Base-by-base conservation (phyloP, 1,140 invertebrate species). In the Meloidogyne floridensis region DNA sequence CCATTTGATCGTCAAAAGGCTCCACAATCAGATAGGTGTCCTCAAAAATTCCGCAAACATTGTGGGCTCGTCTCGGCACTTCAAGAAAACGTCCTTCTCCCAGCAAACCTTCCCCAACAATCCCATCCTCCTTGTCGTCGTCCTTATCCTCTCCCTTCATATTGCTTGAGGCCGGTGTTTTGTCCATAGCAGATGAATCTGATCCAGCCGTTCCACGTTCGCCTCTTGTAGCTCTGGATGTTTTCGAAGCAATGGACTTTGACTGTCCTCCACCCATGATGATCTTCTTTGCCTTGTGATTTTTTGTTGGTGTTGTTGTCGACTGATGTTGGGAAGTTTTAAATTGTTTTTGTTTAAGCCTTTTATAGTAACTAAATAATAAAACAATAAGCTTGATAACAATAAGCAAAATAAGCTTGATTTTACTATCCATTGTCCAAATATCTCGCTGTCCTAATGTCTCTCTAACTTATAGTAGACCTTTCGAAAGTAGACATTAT, bases 51-150 rank as follows among this genome's bases (percentile, higher is more conserved):
- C 75, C 75, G 15, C 43, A 76, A 15, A 76, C 11, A 47, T 76
- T 76, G 43, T 76, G 75, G 13, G 75, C 75, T 20, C 75, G 42
- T 56, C 59, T 18, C 13, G 75, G 75, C 11, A 76, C 43, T 65
- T 65, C 59, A 4, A 65, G 15, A 65, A 65, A 65, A 65, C 59
- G 59, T 65, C 32, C 32, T 65, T 65, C 59, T 65, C 59, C 59
- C n/a, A 65, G 59, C 59, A 65, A 65, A 6, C 59, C 59, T 65
- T 65, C 59, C 15, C 59, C 59, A 7, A 65, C 59, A 65, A 65
- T 65, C n/a, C 59, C 59, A n/a, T n/a, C 5, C 3, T 65, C 59
- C 2, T 65, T 7, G 0, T 65, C 59, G 5, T 65, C n/a, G n/a
- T 65, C 15, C n/a, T 65, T 65, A 9, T 59, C 56, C 15, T 2